A percentile compares a stretch with the other conserved stretches of the same genome.
These are phyloP conservation scores for Elephantulus edwardii DNA, from an alignment of 2,113 vertebrate species.

Conservation along the genomic window DNA sequence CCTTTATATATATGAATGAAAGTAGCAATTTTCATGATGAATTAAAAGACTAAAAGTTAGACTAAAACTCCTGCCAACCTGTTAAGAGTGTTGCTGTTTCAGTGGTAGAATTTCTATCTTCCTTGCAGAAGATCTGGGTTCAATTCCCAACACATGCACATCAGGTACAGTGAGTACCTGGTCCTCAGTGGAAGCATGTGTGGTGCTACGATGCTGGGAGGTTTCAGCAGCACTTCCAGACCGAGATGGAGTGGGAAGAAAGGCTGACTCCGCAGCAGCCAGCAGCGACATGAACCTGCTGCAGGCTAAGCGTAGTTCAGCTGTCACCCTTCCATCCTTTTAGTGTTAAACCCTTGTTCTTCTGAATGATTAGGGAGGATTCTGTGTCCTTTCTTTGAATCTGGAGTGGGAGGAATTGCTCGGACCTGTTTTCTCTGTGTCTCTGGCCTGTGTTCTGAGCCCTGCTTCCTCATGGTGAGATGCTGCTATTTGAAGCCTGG, in stretches of 20 bases:
- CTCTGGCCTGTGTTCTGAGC: neutral
- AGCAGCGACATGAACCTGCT: neutral
- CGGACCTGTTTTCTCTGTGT: neutral
- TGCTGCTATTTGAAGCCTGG: constrained; percentile 40
- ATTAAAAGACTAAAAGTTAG: neutral
- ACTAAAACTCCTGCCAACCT: neutral
- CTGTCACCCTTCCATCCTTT: neutral
- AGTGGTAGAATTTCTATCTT: neutral
- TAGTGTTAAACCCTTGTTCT: neutral
- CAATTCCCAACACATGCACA: neutral
- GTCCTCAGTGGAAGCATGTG: neutral
- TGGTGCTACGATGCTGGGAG: neutral
- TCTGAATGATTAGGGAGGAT: neutral
- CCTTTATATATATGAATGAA: neutral
- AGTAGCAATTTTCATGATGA: neutral
- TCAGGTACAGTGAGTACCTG: neutral
- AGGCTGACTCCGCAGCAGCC: neutral
- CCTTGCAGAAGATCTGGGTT: neutral
- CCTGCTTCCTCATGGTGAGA: neutral
- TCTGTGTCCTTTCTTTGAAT: neutral
- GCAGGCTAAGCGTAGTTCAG: neutral
- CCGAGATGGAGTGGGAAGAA: neutral
- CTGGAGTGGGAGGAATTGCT: neutral
- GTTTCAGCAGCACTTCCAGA: neutral
- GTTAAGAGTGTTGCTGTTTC: neutral